Percentiles rank a stretch among this genome's conserved stretches.
Evolutionary conservation across 2,113 vertebrate species (phyloP).

Genomic region (Brachypteracias leptosomus): DNA sequence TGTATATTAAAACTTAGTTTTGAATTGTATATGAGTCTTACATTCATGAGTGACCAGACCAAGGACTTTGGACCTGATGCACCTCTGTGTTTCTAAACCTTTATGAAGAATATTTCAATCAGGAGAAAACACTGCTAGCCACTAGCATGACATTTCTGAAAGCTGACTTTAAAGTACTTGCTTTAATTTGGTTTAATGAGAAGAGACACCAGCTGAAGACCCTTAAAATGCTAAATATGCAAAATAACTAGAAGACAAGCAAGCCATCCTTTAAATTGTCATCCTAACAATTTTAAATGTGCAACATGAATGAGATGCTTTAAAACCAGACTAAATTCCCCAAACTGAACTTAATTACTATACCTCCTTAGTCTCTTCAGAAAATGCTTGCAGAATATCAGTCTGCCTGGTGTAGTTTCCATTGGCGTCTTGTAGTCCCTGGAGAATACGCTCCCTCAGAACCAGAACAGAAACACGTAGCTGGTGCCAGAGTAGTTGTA

Average conservation of each 20-base stretch:
- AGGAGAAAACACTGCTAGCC: background rate
- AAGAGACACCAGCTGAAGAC: background rate
- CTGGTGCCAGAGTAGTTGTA: slow-evolving; percentile 98
- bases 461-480: slow-evolving; percentile 97
- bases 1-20: background rate
- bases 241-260: background rate
- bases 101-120: background rate
- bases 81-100: background rate
- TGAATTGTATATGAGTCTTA: background rate
- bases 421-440: slow-evolving; percentile 97
- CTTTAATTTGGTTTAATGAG: background rate
- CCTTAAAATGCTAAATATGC: background rate
- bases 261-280: background rate
- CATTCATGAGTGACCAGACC: background rate
- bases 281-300: background rate
- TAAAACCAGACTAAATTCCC: background rate
- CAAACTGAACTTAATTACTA: background rate
- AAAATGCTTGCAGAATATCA: slow-evolving; percentile 96
- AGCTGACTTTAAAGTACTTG: background rate
- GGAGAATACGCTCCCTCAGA: slow-evolving; percentile 95
- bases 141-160: background rate
- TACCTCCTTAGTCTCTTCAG: slow-evolving; percentile 92
- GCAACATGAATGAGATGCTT: background rate
- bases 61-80: background rate
- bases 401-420: slow-evolving; percentile 97